These are phyloP conservation scores for Andrena hattorfiana DNA, from an alignment of 2,888 invertebrate species.

Conservation along the genomic window DNA sequence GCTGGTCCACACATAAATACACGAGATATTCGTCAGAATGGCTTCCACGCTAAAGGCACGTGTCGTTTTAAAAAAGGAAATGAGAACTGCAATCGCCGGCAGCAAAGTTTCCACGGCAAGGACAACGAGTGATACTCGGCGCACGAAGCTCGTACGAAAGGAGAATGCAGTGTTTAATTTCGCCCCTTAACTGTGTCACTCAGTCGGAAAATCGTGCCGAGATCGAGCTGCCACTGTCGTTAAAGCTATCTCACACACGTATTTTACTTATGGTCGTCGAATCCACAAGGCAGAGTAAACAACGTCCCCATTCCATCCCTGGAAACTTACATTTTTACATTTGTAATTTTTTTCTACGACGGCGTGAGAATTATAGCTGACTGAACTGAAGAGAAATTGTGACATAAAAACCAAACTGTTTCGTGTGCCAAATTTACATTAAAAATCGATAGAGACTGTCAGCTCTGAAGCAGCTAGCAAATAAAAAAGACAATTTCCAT, in stretches of 20 bases:
- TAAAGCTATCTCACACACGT: not conserved
- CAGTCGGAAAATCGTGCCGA: conserved; percentile 34
- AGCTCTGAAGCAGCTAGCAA: no score
- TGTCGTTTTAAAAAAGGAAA: conserved; percentile 46
- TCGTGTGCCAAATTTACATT: no score
- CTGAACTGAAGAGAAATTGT: no score
- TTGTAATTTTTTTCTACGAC: no score
- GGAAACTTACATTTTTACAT: no score
- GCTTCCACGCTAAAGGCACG: conserved; percentile 23
- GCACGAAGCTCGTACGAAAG: conserved; percentile 33
- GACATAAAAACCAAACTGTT: no score
- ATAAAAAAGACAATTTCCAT: no score
- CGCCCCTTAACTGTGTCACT: conserved; percentile 44
- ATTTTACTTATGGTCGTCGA: conserved; percentile 6
- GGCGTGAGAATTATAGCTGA: no score
- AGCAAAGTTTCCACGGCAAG: conserved; percentile 36
- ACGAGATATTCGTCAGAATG: not conserved
- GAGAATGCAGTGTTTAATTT: conserved; percentile 51
- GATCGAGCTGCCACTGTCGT: not conserved
- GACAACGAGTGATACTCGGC: conserved; percentile 39
- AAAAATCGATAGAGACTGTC: no score
- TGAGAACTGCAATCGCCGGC: conserved; percentile 44
- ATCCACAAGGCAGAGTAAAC: not conserved
- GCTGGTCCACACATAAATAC: conserved; percentile 2
- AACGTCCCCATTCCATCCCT: not conserved